Conservation (phyloP, 2,113 vertebrate species). For the Capricornis sumatraensis region DNA sequence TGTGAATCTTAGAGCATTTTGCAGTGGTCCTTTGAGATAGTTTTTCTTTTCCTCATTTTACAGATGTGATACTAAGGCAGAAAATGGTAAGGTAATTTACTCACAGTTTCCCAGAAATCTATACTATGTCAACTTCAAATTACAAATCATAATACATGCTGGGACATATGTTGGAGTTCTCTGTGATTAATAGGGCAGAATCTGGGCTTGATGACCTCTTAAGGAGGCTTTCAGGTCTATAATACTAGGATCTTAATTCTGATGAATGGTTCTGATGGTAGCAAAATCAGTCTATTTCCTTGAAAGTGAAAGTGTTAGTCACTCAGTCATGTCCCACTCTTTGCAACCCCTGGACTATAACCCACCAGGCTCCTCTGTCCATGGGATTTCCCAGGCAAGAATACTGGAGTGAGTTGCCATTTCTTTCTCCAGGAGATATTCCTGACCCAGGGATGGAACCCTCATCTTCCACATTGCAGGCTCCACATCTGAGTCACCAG, state of each 20-base stretch:
- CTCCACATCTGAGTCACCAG: background rate
- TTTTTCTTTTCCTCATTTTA: conserved; percentile 48
- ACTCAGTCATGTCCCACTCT: background rate
- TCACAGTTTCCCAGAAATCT: conserved; percentile 49
- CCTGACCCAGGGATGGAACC: background rate
- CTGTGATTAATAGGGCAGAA: conserved; percentile 58
- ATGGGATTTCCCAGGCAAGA: background rate
- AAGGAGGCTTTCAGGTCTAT: conserved; percentile 12
- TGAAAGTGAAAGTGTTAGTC: background rate
- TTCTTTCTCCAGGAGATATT: background rate
- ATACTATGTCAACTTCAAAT: conserved; percentile 60
- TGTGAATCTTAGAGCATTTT: background rate
- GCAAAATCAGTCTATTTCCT: conserved; percentile 22
- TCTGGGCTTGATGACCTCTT: conserved; percentile 32
- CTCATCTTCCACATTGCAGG: background rate
- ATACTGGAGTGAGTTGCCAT: background rate
- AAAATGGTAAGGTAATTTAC: conserved; percentile 59
- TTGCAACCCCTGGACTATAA: background rate
- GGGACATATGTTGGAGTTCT: conserved; percentile 40
- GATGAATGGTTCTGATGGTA: conserved; percentile 36
- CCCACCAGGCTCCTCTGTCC: background rate
- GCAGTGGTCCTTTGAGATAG: background rate
- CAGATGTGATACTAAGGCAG: conserved; percentile 39
- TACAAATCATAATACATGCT: conserved; percentile 49
- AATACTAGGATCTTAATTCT: conserved; percentile 58